Evolutionary conservation across 2,113 vertebrate genomes (phyloP).

Genomic region (Caranx ignobilis): DNA sequence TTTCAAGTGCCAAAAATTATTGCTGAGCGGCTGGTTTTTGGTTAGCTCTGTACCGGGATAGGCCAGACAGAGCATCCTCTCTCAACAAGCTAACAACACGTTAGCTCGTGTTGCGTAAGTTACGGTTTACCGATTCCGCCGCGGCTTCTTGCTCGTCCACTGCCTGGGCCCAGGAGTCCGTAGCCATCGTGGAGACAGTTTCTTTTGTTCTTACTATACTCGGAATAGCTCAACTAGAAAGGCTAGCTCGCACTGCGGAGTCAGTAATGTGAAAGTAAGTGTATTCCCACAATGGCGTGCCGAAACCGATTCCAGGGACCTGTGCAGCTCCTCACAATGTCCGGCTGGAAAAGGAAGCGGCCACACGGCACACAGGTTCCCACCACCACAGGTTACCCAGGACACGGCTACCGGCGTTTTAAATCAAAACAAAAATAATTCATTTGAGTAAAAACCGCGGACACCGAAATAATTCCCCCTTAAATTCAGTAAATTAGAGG

Average conservation of each 20-base stretch:
- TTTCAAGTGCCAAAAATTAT: neutral
- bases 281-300: constrained; percentile 79
- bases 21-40: neutral
- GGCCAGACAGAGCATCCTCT: constrained; percentile 43
- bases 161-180: constrained; percentile 94
- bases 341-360: constrained; percentile 36
- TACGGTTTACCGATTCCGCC: constrained; percentile 89
- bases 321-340: constrained; percentile 47
- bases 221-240: neutral
- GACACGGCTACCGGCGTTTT: neutral
- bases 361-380: constrained; percentile 60
- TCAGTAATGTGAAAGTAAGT: constrained; percentile 48
- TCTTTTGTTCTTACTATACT: constrained; percentile 4
- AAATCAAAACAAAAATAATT: too few species aligned
- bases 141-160: constrained; percentile 95
- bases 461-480: neutral
- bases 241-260: neutral
- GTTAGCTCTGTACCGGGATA: neutral
- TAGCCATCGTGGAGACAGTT: constrained; percentile 85
- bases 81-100: constrained; percentile 50
- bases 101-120: constrained; percentile 71
- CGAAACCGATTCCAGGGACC: constrained; percentile 29
- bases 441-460: neutral
- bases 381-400: neutral
- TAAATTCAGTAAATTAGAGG: neutral